Percentiles rank a stretch among this genome's conserved stretches.
phyloP scores from a whole-genome alignment of 2,113 vertebrate genomes.

The Oryzias woworae region DNA sequence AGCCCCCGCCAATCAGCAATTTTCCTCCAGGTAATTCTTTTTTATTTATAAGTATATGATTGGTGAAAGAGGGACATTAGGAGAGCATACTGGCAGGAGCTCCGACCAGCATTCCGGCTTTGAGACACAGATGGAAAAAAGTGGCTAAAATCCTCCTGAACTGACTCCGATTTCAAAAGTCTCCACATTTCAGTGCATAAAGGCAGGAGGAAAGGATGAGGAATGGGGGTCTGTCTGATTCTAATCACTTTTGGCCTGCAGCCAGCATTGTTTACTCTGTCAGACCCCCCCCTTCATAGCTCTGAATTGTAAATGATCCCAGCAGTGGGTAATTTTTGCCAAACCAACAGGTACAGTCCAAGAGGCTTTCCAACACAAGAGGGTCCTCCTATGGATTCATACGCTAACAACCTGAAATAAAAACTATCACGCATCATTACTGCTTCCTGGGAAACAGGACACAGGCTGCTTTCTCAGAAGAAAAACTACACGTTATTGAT shows the following conservation, averaged over 20 bases:
- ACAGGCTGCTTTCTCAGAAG: slow-evolving; percentile 47
- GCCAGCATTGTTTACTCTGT: slow-evolving; percentile 71
- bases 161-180: slow-evolving; percentile 11
- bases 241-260: slow-evolving; percentile 39
- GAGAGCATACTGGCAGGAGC: not conserved
- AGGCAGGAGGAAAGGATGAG: slow-evolving; percentile 3
- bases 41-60: slow-evolving; percentile 49
- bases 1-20: slow-evolving; percentile 64
- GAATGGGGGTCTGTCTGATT: slow-evolving; percentile 25
- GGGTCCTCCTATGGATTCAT: slow-evolving; percentile 24
- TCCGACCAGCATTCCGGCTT: not conserved
- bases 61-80: slow-evolving; percentile 63
- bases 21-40: slow-evolving; percentile 78
- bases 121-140: not conserved
- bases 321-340: slow-evolving; percentile 45
- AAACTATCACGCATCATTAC: slow-evolving; percentile 39
- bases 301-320: slow-evolving; percentile 52
- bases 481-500: slow-evolving; percentile 61
- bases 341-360: slow-evolving; percentile 55
- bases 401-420: slow-evolving; percentile 32
- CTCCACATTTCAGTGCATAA: slow-evolving; percentile 8
- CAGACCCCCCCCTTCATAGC: slow-evolving; percentile 34
- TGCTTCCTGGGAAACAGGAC: slow-evolving; percentile 49
- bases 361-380: slow-evolving; percentile 29
- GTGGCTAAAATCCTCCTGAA: not conserved